phyloP scores from a whole-genome alignment of 2,888 invertebrate species.

The Heliconius charithonia region DNA sequence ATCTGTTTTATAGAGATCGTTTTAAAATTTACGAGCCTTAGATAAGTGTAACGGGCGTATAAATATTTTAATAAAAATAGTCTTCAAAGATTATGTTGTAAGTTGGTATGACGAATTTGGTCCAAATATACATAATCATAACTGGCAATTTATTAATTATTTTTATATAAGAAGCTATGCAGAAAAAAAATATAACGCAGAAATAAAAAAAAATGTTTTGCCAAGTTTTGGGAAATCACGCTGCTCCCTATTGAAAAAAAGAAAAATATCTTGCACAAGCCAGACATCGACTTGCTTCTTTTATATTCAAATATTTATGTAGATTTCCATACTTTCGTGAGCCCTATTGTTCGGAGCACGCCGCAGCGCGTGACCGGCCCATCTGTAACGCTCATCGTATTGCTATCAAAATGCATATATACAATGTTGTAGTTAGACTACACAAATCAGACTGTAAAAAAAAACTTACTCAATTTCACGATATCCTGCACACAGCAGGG shows the following conservation, averaged over 20 bases:
- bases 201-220: too few species aligned
- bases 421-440: neutral
- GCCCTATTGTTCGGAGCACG: slow-evolving; percentile 26
- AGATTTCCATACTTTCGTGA: slow-evolving; percentile 32
- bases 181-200: too few species aligned
- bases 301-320: slow-evolving; percentile 32
- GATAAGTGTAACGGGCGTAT: slow-evolving; percentile 22
- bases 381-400: slow-evolving; percentile 24
- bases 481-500: too few species aligned
- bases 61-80: neutral
- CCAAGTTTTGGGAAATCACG: too few species aligned
- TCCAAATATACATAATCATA: too few species aligned
- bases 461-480: too few species aligned
- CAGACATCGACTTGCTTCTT: neutral
- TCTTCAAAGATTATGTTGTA: neutral
- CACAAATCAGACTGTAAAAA: neutral
- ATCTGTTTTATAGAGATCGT: slow-evolving; percentile 27
- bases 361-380: slow-evolving; percentile 30
- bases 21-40: slow-evolving; percentile 12
- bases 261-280: neutral
- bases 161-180: too few species aligned
- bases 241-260: neutral
- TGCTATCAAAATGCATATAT: slow-evolving; percentile 35
- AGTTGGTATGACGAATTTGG: neutral
- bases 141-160: too few species aligned